Evolutionary conservation across 2,797 vertebrate genomes (phyloP), one percentile per base, ranked within the genome.

Genomic region (Muraenolepis orangiensis): DNA sequence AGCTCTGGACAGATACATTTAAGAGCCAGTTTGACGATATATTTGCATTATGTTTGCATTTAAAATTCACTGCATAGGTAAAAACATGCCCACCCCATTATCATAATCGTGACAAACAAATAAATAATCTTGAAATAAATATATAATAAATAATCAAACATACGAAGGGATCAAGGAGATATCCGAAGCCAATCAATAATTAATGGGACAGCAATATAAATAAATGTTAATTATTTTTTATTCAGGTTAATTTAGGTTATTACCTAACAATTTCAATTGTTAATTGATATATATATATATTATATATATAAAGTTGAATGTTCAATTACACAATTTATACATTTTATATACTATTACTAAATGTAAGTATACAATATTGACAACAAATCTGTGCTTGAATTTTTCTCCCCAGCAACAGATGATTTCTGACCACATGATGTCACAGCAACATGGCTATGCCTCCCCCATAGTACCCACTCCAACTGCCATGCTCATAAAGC

Each of bases 401-500:
- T n/a, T 81, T 6, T 73, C 84, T 74, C 84, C 74, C 7, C 46
- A 66, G 11, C 83, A 87, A 68, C 86, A 86, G 51, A 85, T 91
- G 80, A 84, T 90, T 82, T 68, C 73, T 30, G 88, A 92, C 11
- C 82, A 84, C 11, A 82, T 91, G 80, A 85, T 87, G 78, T 61
- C 85, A 71, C 90, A 88, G 8, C 87, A 84, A 57, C 87, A 85
- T 46, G 83, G 72, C 80, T 82, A 89, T 69, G 79, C 79, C 20
- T 76, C 72, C 61, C 90, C 90, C 13, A 77, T 81, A 0, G 78
- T 91, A 36, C 93, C 93, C 42, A 92, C 91, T 71, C 93, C 87
- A 81, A 90, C 88, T 79, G 94, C 94, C 30, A 92, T 91, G 91
- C 87, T 94, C 38, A 94, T 94, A 71, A 93, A 93, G 72, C 92